Conservation (phyloP, 2,113 vertebrate species). For the Prietella phreatophila region DNA sequence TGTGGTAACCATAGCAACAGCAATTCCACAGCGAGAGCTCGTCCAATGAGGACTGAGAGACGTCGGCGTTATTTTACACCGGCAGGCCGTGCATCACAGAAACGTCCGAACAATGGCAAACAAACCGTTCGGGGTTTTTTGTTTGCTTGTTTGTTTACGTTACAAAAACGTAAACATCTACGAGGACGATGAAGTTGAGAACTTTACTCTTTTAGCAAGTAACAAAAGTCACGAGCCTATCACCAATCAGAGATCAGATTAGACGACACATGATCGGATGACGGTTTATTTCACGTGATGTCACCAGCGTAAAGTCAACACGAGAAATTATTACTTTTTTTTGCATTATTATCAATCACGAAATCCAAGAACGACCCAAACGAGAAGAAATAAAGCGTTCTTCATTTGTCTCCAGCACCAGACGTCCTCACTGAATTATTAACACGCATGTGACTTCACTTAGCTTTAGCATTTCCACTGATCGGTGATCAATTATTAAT, state of each 20-base stretch:
- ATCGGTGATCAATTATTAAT: slow-evolving; percentile 9
- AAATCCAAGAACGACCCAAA: neutral
- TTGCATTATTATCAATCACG: neutral
- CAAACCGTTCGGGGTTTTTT: neutral
- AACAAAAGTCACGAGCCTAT: neutral
- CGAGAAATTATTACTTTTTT: too few species aligned
- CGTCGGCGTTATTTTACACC: neutral
- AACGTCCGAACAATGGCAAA: neutral
- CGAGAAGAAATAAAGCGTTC: neutral
- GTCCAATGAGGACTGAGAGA: neutral
- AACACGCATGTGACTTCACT: neutral
- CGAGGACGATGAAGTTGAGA: neutral
- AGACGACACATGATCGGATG: neutral
- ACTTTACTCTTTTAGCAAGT: neutral
- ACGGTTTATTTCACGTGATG: neutral
- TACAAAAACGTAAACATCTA: neutral
- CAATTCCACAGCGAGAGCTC: neutral
- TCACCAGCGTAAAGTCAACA: neutral
- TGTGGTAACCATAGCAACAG: slow-evolving; percentile 2
- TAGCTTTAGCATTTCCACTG: neutral
- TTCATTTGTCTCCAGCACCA: neutral
- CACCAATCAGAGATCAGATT: neutral
- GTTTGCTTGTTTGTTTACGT: neutral
- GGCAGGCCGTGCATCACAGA: neutral
- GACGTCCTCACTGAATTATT: neutral